These are phyloP conservation scores for Microplitis demolitor DNA, from an alignment of 1,140 invertebrate species.

Conservation along the genomic window DNA sequence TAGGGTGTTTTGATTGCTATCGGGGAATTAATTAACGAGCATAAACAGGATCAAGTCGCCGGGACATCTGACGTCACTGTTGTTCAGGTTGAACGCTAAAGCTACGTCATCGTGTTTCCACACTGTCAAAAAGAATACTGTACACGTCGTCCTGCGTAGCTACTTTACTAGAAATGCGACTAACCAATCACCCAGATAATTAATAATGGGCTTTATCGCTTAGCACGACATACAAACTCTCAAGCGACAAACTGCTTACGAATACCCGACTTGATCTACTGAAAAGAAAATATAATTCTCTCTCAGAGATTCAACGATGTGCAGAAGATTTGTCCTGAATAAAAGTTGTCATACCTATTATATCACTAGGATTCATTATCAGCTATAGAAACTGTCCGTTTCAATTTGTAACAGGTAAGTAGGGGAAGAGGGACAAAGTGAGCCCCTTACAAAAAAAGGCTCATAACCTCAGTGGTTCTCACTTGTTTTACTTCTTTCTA, in stretches of 20 bases:
- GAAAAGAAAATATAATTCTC: conserved; percentile 16
- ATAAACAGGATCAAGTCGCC: conserved; percentile 35
- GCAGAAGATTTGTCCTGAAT: not conserved
- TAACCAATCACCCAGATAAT: conserved; percentile 33
- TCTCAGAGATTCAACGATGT: conserved; percentile 18
- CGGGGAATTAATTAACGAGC: conserved; percentile 50
- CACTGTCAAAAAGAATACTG: not conserved
- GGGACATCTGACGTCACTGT: conserved; percentile 47
- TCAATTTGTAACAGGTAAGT: no score
- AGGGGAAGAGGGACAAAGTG: no score
- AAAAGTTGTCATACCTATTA: conserved; percentile 7
- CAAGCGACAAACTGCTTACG: conserved; percentile 23
- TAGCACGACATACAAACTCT: conserved; percentile 11
- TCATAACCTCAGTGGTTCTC: no score
- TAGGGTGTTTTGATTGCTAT: conserved; percentile 46
- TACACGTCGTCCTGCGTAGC: not conserved
- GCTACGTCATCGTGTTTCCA: conserved; percentile 20
- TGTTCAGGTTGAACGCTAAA: conserved; percentile 34
- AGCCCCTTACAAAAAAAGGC: no score
- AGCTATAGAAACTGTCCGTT: not conserved
- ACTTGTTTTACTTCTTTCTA: no score
- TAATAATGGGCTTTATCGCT: conserved; percentile 43
- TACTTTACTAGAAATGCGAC: not conserved
- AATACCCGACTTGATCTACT: conserved; percentile 10
- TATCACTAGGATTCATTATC: not conserved